These are phyloP conservation scores for Acrobasis suavella DNA, from an alignment of 2,888 invertebrate genomes.

Conservation along the genomic window DNA sequence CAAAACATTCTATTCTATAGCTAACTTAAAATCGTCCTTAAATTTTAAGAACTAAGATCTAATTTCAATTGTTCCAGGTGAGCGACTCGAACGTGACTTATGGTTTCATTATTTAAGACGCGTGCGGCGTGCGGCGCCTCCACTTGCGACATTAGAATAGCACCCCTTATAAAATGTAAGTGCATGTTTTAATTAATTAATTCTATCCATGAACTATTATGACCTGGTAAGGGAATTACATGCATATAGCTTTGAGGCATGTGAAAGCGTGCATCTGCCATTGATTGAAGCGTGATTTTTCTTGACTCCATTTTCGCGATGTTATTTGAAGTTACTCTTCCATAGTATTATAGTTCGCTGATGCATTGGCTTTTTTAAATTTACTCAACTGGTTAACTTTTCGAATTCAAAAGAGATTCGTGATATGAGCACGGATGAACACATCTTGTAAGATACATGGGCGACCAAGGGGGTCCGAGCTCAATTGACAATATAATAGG, in stretches of 20 bases:
- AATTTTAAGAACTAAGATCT: conserved; percentile 21
- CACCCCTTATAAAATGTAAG: conserved; percentile 35
- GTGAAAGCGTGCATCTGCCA: too few species aligned
- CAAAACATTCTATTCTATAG: conserved; percentile 10
- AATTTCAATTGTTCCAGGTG: conserved; percentile 40
- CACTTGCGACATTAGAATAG: conserved; percentile 43
- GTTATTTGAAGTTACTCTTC: too few species aligned
- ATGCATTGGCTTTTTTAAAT: background rate
- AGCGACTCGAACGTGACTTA: conserved; percentile 60
- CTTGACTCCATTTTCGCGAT: too few species aligned
- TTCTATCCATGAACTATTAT: background rate
- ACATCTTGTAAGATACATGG: conserved; percentile 75
- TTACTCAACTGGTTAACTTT: background rate
- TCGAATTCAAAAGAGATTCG: background rate
- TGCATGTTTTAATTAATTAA: conserved; percentile 7
- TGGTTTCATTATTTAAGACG: conserved; percentile 60
- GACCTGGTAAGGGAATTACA: background rate
- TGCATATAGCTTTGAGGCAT: background rate
- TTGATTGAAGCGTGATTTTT: too few species aligned
- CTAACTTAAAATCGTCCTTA: background rate
- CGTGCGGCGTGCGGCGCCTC: conserved; percentile 50
- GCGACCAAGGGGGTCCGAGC: conserved; percentile 57
- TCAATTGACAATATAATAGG: conserved; percentile 76
- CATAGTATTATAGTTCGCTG: too few species aligned
- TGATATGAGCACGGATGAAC: conserved; percentile 60